Conservation (phyloP, 2,888 invertebrate genomes). For the Drosophila putrida region DNA sequence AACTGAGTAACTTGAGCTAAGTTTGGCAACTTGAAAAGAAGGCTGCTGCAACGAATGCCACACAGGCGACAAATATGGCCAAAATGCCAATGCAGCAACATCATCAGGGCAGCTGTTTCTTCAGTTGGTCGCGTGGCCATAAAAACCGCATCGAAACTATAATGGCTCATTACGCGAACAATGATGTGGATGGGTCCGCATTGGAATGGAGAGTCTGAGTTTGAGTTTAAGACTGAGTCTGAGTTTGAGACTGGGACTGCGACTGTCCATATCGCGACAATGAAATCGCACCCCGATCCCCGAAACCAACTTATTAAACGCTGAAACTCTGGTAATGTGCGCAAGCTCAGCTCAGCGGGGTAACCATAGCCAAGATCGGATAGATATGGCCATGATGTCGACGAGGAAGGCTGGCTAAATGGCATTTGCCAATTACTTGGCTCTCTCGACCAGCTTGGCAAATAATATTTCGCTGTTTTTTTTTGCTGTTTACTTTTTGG, state of each 20-base stretch:
- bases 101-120: constrained; percentile 15
- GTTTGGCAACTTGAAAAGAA: constrained; percentile 44
- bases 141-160: constrained; percentile 53
- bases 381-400: constrained; percentile 55
- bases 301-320: constrained; percentile 24
- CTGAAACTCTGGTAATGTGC: constrained; percentile 42
- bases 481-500: constrained; percentile 22
- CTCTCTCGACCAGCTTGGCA: constrained; percentile 35
- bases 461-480: constrained; percentile 64
- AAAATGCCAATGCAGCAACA: constrained; percentile 47
- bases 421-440: constrained; percentile 59
- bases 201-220: constrained; percentile 12
- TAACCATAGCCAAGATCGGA: constrained; percentile 44
- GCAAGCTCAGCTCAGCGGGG: constrained; percentile 62
- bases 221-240: constrained; percentile 19
- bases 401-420: constrained; percentile 35
- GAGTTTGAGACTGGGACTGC: constrained; percentile 3
- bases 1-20: constrained; percentile 39
- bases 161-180: constrained; percentile 72
- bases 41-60: constrained; percentile 62
- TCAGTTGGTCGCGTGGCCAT: constrained; percentile 24
- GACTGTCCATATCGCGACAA: constrained; percentile 60
- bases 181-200: constrained; percentile 54
- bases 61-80: constrained; percentile 75
- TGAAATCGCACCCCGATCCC: constrained; percentile 43